Percentiles rank a stretch among this genome's conserved stretches.
Conservation (phyloP, 2,113 vertebrate species). For the Jaculus jaculus region DNA sequence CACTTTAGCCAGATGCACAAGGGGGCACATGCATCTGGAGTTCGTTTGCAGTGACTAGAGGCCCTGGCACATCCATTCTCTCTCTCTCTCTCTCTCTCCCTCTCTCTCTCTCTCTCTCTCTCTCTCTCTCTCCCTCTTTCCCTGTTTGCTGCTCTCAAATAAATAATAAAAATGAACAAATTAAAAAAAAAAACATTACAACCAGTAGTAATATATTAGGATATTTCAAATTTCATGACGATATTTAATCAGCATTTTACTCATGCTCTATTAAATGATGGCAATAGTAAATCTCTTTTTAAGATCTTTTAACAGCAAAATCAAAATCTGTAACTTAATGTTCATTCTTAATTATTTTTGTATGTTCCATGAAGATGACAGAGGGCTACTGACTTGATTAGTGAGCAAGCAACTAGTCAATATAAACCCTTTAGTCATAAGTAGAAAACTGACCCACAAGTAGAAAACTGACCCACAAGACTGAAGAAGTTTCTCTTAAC, state of each 20-base stretch:
- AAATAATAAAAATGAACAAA: too few relatives aligned
- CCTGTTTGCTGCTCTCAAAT: too few relatives aligned
- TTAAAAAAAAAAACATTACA: neutral
- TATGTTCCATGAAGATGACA: fast-evolving
- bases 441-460: neutral
- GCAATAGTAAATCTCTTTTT: neutral
- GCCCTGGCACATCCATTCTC: too few relatives aligned
- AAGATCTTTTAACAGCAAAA: neutral
- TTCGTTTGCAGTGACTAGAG: too few relatives aligned
- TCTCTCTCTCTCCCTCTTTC: too few relatives aligned
- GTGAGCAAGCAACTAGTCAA: neutral
- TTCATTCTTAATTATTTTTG: neutral
- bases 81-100: too few relatives aligned
- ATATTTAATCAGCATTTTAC: neutral
- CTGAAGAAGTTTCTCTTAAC: neutral
- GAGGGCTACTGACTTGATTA: neutral
- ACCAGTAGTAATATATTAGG: neutral
- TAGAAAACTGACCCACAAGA: neutral
- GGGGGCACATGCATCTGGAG: too few relatives aligned
- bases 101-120: too few relatives aligned
- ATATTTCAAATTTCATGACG: neutral
- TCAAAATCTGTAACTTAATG: neutral
- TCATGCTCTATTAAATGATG: neutral
- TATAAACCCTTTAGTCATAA: neutral
- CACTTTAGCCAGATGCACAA: too few relatives aligned